Evolutionary conservation across 2,113 vertebrate genomes (phyloP), one percentile per base, ranked within the genome.

Genomic region (Bubo scandiacus): DNA sequence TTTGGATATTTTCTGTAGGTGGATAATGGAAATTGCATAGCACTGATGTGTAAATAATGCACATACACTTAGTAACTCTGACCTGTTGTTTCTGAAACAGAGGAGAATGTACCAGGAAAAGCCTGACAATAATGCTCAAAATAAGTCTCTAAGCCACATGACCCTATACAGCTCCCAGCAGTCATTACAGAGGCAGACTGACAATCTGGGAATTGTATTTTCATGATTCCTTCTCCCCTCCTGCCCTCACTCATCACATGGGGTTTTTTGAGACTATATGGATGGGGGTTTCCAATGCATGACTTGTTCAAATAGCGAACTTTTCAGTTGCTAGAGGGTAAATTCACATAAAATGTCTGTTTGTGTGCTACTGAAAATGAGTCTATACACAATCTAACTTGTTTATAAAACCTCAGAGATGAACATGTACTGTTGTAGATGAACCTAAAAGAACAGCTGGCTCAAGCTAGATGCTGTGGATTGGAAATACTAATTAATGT

Each of bases 401-500:
- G 73, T 91, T 51, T 70, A 61, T 52, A 71, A 71, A 81, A 52
- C 54, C 63, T 78, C 74, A 71, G 68, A 52, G 61, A 82, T 0
- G 7, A 55, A 71, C 71, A 71, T 42, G 62, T 77, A 42, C 38
- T 74, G 23, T 38, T 47, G n/a, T 15, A 88, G 59, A 82, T 61
- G 89, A 95, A 77, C 82, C 57, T 75, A n/a, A 93, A 89, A 92
- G 73, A 97, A 88, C 95, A 95, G 54, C 73, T 83, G 90, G 72
- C 51, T 74, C 45, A 86, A 47, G 19, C 70, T 93, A 92, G 71
- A 47, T 54, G 49, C 63, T 70, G 55, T 63, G 82, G 73, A 54
- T 52, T 67, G 58, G 27, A 92, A 94, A 94, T 89, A 82, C 82
- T 92, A 92, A 96, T 96, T 96, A 94, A 88, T 77, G 26, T 91